Evolutionary conservation across 2,888 invertebrate species (phyloP).

Genomic region (Philonicus albiceps): DNA sequence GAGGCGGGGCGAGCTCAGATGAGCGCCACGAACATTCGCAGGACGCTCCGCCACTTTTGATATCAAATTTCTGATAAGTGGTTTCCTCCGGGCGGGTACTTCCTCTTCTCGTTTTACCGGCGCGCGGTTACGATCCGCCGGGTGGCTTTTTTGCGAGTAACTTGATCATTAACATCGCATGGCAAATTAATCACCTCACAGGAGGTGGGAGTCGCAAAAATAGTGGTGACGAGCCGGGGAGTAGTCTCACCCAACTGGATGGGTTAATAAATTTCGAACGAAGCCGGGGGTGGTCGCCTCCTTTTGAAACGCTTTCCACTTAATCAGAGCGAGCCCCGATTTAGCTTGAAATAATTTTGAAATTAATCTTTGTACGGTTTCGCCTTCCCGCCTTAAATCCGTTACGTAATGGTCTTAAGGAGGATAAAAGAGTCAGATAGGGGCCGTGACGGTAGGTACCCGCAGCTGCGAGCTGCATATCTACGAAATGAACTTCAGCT

Average conservation of each 20-base stretch:
- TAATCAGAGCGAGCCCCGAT: background rate
- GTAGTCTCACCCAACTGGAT: background rate
- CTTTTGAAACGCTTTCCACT: background rate
- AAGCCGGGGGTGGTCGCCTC: background rate
- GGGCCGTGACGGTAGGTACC: background rate
- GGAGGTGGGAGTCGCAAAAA: background rate
- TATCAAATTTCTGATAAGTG: slow-evolving; percentile 11
- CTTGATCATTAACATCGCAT: slow-evolving; percentile 24
- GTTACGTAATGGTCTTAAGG: slow-evolving; percentile 4
- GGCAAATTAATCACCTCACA: slow-evolving; percentile 24
- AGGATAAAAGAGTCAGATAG: background rate
- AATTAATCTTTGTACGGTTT: background rate
- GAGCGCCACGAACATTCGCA: background rate
- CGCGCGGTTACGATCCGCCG: background rate
- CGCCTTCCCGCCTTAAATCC: background rate
- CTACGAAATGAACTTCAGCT: background rate
- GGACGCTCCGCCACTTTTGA: background rate
- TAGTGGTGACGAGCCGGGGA: background rate
- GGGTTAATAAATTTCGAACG: background rate
- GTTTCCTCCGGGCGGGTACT: background rate
- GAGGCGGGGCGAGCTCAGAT: background rate
- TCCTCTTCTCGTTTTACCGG: background rate
- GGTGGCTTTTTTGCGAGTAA: slow-evolving; percentile 9
- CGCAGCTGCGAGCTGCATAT: background rate
- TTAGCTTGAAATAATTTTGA: background rate